Evolutionary conservation across 2,113 vertebrate species (phyloP), one percentile per base, ranked within the genome.

Genomic region (Agapornis roseicollis): DNA sequence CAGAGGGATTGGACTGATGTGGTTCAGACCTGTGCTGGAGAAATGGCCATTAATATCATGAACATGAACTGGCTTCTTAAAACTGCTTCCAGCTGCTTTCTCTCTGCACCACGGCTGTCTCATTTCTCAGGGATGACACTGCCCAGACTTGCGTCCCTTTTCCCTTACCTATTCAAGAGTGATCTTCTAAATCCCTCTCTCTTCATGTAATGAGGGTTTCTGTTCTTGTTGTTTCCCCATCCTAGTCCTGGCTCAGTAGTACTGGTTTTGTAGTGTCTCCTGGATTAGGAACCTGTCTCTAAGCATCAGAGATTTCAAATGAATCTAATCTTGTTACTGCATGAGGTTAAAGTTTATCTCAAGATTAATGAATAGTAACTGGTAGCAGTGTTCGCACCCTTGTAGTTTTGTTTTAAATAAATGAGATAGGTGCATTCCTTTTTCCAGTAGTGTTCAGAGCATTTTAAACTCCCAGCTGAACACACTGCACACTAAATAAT

Each of bases 401-500:
- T 84, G 77, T 81, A 83, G 61, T 61, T 64, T 87, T 69, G 73
- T 94, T 97, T 77, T 74, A 78, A 94, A 94, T 72, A 35, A 71
- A 83, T 61, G 79, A 24, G 73, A 95, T 91, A 65, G 42, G 82
- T 80, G 12, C 7, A 1, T 80, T 89, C 64, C 35, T 47, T 88
- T 95, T 90, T 94, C 73, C 63, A 69, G 64, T 82, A 90, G 60
- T 39, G 74, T 89, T 87, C 85, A 93, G 80, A 96, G 86, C 89
- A 90, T 89, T 91, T 94, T 93, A 79, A 91, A 77, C 74, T 97
- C 96, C 94, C 96, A 96, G 61, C 63, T 96, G 94, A 98, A 97
- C 94, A 96, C 92, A 95, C 80, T 97, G 96, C 93, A 97, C 97
- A 88, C 96, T 82, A 94, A 97, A 94, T 91, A 88, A 94, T 97